Evolutionary conservation across 2,888 invertebrate genomes (phyloP), one percentile per base, ranked within the genome.

Genomic region (Cremastinae sp.): DNA sequence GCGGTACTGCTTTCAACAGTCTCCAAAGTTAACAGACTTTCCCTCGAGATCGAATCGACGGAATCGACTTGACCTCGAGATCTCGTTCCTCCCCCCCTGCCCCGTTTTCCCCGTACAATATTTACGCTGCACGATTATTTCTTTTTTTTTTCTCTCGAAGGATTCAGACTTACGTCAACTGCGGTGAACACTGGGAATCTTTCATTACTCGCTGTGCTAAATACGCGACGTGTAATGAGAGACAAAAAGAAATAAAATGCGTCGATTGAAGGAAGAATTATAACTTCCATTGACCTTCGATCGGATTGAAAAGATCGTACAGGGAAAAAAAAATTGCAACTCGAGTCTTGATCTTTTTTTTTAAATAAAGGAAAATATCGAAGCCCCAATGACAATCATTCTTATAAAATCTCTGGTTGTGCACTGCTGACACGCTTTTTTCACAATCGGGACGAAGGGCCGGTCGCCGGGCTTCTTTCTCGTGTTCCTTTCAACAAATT

Each of bases 41-140:
- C 65, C 53, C n/a, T 10, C 16, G 43, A 14, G 22, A 28, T 14
- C 38, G 22, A 38, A 16, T 34, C 38, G 34, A 45, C 20, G 18
- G 53, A 65, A 65, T 54, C 59, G 70, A 38, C 12, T 43, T 53
- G 59, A 65, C 74, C 74, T 75, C 74, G 74, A 38, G 56, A 43
- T 64, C 51, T 53, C 22, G 38, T 45, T 56, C 49, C 34, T 34
- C 22, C 22, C 16, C 4, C 65, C 54, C 58, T 49, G 10, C 10
- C 4, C 10, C 4, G 8, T 45, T 28, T 18, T 28, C 10, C 43
- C 14, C 28, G 28, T 28, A 14, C 10, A 9, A 22, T 54, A 43
- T 14, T 10, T 20, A 22, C 22, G 45, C 53, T 70, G 9, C 16
- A 20, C 36, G 28, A 41, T 9, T 51, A 20, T 28, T 45, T 54